A percentile compares a stretch with the other conserved stretches of the same genome.
phyloP scores from a whole-genome alignment of 2,113 vertebrate genomes.

The Collichthys lucidus region DNA sequence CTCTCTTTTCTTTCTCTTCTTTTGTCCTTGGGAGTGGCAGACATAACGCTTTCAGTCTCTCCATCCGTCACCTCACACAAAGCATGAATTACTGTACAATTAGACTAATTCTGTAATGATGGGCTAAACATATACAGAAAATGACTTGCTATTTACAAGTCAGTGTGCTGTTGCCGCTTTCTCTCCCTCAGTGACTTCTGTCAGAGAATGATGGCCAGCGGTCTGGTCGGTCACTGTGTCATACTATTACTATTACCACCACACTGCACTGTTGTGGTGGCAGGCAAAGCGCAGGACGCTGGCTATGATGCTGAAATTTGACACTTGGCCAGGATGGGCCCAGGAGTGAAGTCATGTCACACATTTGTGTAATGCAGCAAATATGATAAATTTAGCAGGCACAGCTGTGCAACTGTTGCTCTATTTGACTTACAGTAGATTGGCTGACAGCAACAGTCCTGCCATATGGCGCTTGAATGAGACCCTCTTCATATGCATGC shows the following conservation, averaged over 20 bases:
- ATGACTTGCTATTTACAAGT: background rate
- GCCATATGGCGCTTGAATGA: background rate
- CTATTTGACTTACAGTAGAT: slow-evolving; percentile 33
- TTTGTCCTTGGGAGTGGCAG: background rate
- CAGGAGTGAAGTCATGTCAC: slow-evolving; percentile 35
- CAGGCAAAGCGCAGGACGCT: slow-evolving; percentile 43
- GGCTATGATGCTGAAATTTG: slow-evolving; percentile 63
- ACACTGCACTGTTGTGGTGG: slow-evolving; percentile 38
- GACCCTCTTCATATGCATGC: background rate
- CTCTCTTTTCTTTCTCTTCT: slow-evolving; percentile 9
- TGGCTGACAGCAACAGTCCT: slow-evolving; percentile 28
- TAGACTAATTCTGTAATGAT: background rate
- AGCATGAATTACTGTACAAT: background rate
- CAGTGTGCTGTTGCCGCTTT: slow-evolving; percentile 1
- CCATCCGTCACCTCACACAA: slow-evolving; percentile 13
- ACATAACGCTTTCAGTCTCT: slow-evolving; percentile 21
- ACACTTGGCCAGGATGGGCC: slow-evolving; percentile 54
- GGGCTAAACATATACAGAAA: background rate
- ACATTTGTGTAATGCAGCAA: slow-evolving; percentile 64
- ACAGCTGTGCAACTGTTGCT: slow-evolving; percentile 53
- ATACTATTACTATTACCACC: slow-evolving; percentile 6
- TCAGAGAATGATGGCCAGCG: slow-evolving; percentile 23
- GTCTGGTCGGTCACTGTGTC: slow-evolving; percentile 15
- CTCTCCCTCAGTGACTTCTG: slow-evolving; percentile 21
- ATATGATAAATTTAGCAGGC: slow-evolving; percentile 75